Base-by-base conservation (phyloP, 2,888 invertebrate species). In the Melanchra persicariae region DNA sequence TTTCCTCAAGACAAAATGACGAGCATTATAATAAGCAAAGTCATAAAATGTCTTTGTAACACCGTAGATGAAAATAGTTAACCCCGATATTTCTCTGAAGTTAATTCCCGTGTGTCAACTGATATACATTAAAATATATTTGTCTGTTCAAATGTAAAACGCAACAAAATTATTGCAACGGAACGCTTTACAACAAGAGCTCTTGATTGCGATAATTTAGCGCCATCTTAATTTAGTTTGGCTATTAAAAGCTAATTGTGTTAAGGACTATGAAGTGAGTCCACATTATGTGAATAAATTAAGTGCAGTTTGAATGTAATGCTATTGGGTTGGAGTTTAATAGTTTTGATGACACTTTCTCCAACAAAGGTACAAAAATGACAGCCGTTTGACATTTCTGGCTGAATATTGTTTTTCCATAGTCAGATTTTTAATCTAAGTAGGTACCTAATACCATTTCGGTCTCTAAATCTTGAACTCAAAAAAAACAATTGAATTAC, bases 201-300 rank as follows among this genome's bases (percentile, higher is more conserved):
- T 87, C 87, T 88, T 90, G 91, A 91, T 92, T 90, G 93, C 90
- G 87, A 92, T 91, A 91, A 93, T 93, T 93, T 91, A 92, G 82
- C 87, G 87, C 74, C 66, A 77, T 91, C 89, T 93, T 93, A 93
- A 93, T 94, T 93, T 91, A 91, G 92, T 88, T 83, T 84, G 86
- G 84, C 91, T 90, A 90, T 91, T 92, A 91, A 89, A 87, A 88
- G 91, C 85, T 93, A 93, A 94, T 93, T 93, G 93, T 93, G 91
- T 89, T 92, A 91, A 93, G 91, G 91, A 91, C 91, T 88, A 85
- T 86, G 85, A 85, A 85, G 74, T 71, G 66, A 62, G 70, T 63
- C 82, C 72, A 79, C 84, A 76, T 83, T 79, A 82, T 85, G 75
- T 82, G 47, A 67, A 79, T 83, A 68, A 66, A 83, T 80, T 66